These are phyloP conservation scores for Neodiprion lecontei DNA, from an alignment of 1,140 invertebrate species.

Conservation along the genomic window DNA sequence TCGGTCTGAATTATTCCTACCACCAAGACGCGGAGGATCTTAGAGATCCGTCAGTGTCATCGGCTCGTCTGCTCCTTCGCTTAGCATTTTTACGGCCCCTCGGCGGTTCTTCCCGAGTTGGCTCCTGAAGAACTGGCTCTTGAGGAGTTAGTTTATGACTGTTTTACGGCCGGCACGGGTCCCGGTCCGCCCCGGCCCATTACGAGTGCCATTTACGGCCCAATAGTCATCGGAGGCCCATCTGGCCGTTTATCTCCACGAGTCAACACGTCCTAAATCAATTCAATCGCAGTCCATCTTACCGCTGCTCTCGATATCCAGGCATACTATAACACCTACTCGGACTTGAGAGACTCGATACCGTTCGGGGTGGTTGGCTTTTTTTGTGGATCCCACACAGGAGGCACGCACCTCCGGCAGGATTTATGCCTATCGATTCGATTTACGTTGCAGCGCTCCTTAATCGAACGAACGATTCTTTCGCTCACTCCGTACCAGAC, in stretches of 20 bases:
- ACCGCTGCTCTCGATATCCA: constrained; percentile 8
- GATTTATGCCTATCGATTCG: no score
- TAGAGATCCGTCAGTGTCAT: no score
- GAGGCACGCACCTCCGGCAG: no score
- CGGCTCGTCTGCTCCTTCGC: not conserved
- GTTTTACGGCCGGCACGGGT: constrained; percentile 2
- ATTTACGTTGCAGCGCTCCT: no score
- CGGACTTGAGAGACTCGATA: no score
- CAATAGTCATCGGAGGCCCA: constrained; percentile 45
- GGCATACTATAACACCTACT: no score
- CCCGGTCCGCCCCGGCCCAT: not conserved
- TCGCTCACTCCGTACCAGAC: no score
- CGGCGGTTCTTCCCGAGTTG: not conserved
- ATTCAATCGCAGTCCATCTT: constrained; percentile 12
- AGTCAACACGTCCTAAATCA: constrained; percentile 26
- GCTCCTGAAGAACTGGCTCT: not conserved
- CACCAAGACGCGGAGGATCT: no score
- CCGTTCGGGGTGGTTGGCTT: no score
- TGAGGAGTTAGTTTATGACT: not conserved
- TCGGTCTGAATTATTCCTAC: no score
- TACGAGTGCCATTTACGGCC: constrained; percentile 52
- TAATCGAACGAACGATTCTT: no score
- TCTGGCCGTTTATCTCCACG: constrained; percentile 48
- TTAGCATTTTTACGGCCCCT: not conserved
- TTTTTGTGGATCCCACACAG: no score